phyloP scores from a whole-genome alignment of 2,888 invertebrate species.

The Aporophyla lueneburgensis region DNA sequence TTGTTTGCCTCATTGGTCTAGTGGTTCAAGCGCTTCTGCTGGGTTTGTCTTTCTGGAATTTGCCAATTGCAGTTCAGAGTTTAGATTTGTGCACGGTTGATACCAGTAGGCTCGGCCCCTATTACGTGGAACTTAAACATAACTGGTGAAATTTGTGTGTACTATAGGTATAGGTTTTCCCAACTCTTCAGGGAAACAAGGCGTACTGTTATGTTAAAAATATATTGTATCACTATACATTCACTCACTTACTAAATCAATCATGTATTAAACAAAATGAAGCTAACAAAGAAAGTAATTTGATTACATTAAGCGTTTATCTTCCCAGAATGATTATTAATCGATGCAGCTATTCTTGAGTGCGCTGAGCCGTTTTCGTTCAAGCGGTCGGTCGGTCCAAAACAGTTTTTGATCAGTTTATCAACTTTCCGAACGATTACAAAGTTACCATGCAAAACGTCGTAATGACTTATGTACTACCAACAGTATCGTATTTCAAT shows the following conservation, averaged over 20 bases:
- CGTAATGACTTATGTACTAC: conserved; percentile 39
- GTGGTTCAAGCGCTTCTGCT: too few species aligned
- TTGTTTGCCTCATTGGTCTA: too few species aligned
- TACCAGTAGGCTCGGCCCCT: too few species aligned
- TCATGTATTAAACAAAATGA: background rate
- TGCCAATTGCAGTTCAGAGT: too few species aligned
- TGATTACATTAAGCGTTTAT: background rate
- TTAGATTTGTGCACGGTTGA: too few species aligned
- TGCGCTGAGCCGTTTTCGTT: background rate
- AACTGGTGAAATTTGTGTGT: too few species aligned
- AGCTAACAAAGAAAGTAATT: background rate
- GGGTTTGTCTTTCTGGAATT: too few species aligned
- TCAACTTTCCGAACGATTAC: conserved; percentile 27
- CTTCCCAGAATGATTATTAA: background rate
- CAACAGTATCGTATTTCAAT: conserved; percentile 48
- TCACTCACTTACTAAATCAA: too few species aligned
- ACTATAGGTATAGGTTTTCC: too few species aligned
- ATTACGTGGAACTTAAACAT: too few species aligned
- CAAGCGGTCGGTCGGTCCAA: background rate
- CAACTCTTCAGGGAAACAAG: too few species aligned
- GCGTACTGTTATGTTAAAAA: background rate
- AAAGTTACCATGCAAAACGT: conserved; percentile 28
- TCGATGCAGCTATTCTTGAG: background rate
- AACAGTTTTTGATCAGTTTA: conserved; percentile 18
- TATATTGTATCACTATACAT: too few species aligned